These are phyloP conservation scores for Sarotherodon lohbergeri DNA, from an alignment of 2,113 vertebrate species.

Conservation along the genomic window DNA sequence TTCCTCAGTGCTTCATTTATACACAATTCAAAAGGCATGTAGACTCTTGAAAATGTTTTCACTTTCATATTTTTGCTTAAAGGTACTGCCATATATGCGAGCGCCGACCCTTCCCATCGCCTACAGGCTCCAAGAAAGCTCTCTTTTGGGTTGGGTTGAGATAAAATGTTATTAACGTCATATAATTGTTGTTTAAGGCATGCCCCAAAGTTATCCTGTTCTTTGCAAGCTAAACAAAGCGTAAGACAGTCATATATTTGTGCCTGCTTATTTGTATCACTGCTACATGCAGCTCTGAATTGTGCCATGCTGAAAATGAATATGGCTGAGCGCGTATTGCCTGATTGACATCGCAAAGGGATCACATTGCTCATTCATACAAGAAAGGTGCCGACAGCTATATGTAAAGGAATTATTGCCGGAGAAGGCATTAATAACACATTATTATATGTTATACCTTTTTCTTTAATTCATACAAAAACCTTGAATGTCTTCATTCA, in stretches of 20 bases:
- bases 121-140: neutral
- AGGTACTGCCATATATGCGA: neutral
- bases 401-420: neutral
- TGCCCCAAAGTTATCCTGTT: neutral
- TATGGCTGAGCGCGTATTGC: neutral
- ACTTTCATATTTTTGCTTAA: neutral
- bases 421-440: neutral
- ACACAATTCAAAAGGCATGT: neutral
- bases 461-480: neutral
- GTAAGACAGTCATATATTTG: neutral
- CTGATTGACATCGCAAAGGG: neutral
- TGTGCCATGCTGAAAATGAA: neutral
- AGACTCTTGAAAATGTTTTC: neutral
- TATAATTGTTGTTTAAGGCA: neutral
- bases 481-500: neutral
- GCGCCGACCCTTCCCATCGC: neutral
- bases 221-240: neutral
- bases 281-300: neutral
- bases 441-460: neutral
- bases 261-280: neutral
- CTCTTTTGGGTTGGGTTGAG: neutral
- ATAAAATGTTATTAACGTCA: neutral
- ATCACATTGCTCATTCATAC: neutral
- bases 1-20: neutral
- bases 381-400: neutral